Evolutionary conservation across 2,113 vertebrate genomes (phyloP).

Genomic region (Equus quagga): DNA sequence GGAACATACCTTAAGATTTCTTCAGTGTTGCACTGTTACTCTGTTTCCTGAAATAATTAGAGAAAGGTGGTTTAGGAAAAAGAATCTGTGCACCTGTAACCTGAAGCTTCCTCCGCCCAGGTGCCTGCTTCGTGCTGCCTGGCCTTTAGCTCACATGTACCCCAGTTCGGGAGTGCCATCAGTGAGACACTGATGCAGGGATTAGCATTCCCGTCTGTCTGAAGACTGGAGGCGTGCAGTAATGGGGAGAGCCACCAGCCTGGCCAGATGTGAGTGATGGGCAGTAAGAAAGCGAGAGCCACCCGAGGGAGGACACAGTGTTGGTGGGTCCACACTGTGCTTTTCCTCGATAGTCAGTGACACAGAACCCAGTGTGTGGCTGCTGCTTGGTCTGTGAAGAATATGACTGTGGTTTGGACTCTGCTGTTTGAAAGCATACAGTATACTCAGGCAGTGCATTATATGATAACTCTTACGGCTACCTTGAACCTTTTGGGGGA

Average conservation of each 20-base stretch:
- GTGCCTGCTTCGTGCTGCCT: not conserved
- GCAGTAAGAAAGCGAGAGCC: too few relatives aligned
- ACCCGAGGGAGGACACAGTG: too few relatives aligned
- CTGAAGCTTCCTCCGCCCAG: accelerated
- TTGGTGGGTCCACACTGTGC: too few relatives aligned
- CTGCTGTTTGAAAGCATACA: not conserved
- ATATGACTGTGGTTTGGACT: not conserved
- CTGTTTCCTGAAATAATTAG: slow-evolving; percentile 85
- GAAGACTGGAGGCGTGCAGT: accelerated
- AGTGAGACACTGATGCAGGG: too few relatives aligned
- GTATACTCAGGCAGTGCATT: not conserved
- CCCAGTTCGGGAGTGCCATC: accelerated
- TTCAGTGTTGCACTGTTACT: slow-evolving; percentile 85
- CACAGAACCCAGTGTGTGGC: not conserved
- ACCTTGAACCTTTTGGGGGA: not conserved
- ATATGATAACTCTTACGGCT: not conserved
- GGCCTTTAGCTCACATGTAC: accelerated
- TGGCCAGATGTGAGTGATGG: not conserved
- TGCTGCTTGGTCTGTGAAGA: accelerated
- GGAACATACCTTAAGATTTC: slow-evolving; percentile 80
- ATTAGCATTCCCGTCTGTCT: not conserved
- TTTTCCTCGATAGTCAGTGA: not conserved
- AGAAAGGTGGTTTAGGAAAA: not conserved
- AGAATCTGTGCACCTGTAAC: not conserved
- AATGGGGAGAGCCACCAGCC: not conserved